These are phyloP conservation scores for Craniophora ligustri DNA, from an alignment of 2,888 invertebrate species.

Conservation along the genomic window DNA sequence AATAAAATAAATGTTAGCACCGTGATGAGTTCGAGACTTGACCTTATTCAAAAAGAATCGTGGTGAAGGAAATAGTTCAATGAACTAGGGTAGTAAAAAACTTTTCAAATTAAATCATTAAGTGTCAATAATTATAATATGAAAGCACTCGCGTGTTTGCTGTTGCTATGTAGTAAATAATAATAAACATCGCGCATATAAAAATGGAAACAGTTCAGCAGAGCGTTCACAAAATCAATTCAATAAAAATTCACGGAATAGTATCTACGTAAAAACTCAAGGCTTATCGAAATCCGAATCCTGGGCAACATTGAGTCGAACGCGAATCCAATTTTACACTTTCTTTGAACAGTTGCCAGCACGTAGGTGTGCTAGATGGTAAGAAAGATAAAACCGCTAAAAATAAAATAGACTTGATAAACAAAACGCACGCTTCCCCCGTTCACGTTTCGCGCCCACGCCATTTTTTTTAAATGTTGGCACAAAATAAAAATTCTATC, in stretches of 20 bases:
- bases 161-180: no score
- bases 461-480: conserved; percentile 64
- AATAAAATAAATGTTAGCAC: no score
- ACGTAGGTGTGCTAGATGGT: conserved; percentile 82
- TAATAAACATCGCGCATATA: no score
- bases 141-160: no score
- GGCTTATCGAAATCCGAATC: conserved; percentile 65
- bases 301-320: conserved; percentile 63
- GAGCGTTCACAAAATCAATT: neutral
- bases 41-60: conserved; percentile 21
- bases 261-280: conserved; percentile 33
- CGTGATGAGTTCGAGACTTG: conserved; percentile 19
- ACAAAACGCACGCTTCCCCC: conserved; percentile 80
- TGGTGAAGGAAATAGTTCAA: conserved; percentile 9
- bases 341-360: conserved; percentile 84
- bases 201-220: neutral
- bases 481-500: conserved; percentile 44
- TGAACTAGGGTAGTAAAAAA: neutral
- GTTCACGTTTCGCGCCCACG: conserved; percentile 68
- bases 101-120: neutral
- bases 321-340: conserved; percentile 83
- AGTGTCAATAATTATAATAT: no score
- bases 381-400: conserved; percentile 84
- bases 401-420: conserved; percentile 83
- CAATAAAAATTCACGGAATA: neutral